These are phyloP conservation scores for Aphelocoma coerulescens DNA, from an alignment of 2,113 vertebrate species.

Conservation along the genomic window DNA sequence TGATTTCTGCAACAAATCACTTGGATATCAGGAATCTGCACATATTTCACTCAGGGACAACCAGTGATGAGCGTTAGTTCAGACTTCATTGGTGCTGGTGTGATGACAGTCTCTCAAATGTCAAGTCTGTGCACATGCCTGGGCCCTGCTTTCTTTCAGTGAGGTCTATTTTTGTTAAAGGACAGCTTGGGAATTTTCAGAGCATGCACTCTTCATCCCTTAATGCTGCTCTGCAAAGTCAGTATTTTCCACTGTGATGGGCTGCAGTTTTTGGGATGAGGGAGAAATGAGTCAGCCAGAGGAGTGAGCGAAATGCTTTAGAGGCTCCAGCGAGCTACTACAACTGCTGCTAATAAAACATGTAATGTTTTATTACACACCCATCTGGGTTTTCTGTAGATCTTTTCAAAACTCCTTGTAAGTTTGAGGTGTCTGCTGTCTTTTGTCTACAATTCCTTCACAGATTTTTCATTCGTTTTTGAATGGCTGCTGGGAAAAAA, in stretches of 20 bases:
- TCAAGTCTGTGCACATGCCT: neutral
- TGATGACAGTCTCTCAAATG: neutral
- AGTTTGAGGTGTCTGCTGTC: neutral
- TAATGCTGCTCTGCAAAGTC: neutral
- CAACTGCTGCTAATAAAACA: neutral
- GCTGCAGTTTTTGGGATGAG: neutral
- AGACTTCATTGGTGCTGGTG: neutral
- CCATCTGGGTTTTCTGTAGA: neutral
- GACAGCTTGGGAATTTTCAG: neutral
- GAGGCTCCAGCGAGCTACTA: neutral
- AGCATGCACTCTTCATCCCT: neutral
- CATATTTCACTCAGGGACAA: neutral
- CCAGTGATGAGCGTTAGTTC: neutral
- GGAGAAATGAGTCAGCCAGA: neutral
- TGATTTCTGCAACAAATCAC: neutral
- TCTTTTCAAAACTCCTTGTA: neutral
- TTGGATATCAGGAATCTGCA: neutral
- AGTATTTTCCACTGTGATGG: neutral
- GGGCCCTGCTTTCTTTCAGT: neutral
- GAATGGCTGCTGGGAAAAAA: neutral
- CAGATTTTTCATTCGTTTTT: neutral
- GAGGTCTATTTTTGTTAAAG: neutral
- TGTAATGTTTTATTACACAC: neutral
- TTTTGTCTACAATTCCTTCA: neutral
- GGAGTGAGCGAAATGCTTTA: neutral